Evolutionary conservation across 2,113 vertebrate species (phyloP).

Genomic region (Plectropomus leopardus): DNA sequence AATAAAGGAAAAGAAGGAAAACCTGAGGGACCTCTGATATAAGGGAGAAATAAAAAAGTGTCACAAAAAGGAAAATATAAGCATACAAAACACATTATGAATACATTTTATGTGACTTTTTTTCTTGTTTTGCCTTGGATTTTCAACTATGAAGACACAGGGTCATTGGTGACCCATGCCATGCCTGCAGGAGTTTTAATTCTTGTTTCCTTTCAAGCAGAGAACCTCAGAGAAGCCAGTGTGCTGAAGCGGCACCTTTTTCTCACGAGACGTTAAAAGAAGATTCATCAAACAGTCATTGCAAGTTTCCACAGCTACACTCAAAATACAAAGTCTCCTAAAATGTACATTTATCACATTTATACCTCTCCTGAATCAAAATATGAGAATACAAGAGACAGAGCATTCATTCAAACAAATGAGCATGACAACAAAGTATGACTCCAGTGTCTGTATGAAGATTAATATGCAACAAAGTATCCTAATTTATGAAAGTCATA

Average conservation of each 20-base stretch:
- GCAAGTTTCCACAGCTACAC: too few species aligned
- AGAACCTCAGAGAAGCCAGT: background rate
- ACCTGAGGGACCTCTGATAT: background rate
- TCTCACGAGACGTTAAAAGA: background rate
- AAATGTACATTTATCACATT: background rate
- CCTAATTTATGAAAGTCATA: background rate
- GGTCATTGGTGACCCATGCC: background rate
- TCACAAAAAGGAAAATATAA: background rate
- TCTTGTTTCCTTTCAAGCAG: background rate
- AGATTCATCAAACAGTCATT: background rate
- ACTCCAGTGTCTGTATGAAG: background rate
- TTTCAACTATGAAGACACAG: background rate
- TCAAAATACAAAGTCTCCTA: background rate
- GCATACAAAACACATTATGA: background rate
- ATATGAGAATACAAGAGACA: background rate
- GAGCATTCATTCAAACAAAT: background rate
- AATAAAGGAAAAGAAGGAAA: constrained; percentile 3
- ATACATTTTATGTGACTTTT: background rate
- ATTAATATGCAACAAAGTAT: background rate
- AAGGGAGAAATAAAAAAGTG: background rate
- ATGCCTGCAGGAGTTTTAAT: background rate
- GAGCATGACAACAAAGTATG: background rate
- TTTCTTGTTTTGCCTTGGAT: background rate
- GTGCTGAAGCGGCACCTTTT: background rate
- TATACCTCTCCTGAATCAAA: background rate